Base-by-base conservation (phyloP, 1,140 invertebrate species). In the Thaumatotibia leucotreta region DNA sequence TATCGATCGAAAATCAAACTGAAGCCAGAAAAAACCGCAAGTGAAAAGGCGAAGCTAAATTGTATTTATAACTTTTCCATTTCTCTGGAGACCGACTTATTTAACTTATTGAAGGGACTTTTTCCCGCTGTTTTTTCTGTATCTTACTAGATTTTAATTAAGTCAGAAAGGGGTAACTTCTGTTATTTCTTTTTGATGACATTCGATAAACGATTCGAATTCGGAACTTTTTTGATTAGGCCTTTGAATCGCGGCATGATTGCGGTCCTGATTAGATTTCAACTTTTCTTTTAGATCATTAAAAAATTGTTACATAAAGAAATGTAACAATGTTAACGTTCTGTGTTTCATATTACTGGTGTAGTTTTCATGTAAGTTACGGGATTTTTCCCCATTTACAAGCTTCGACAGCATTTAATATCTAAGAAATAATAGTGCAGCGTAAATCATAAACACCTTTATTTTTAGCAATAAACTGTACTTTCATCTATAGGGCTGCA, bases 181-280 rank as follows among this genome's bases (percentile, higher is more conserved):
- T 78, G 75, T 84, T 81, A 84, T 85, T 84, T 80, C 81, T 82
- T 82, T 84, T 85, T 83, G 82, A 88, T 81, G 84, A 84, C 82
- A 82, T 75, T 80, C 82, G 83, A 88, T 86, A 79, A 86, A 83
- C 80, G 80, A 83, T 84, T 82, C 70, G 65, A 74, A 73, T 76
- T 65, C 67, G 63, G 73, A 76, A 81, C 77, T 84, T 83, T 83
- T 76, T 67, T 79, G 78, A 82, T 84, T 84, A 80, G 72, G 74
- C 63, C 62, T 73, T 73, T 65, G 54, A 75, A 77, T 79, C 79
- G 75, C 74, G 74, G 76, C 78, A 79, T 79, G 72, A 72, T 74
- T 72, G 65, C 65, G 67, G 72, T 69, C 73, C 75, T 73, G 67
- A 74, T 82, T 72, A 71, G 77, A 80, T 73, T 82, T 80, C 73